These are phyloP conservation scores for Heliconius hermathena DNA, from an alignment of 1,140 invertebrate species.

Conservation along the genomic window DNA sequence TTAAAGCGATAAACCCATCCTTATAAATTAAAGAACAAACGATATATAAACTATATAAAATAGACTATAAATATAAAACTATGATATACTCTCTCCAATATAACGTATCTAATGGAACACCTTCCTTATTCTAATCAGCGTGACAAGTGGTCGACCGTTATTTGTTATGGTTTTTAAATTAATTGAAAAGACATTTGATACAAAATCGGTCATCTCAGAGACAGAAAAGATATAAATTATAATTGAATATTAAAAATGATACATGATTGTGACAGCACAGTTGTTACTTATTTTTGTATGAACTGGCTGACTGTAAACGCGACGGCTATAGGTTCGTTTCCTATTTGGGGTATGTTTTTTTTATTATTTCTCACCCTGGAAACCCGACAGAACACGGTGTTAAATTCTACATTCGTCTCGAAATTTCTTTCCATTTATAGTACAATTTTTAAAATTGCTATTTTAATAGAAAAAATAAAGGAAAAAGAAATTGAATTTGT, in stretches of 20 bases:
- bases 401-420: too few relatives aligned
- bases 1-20: neutral
- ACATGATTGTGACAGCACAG: neutral
- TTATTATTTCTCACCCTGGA: too few relatives aligned
- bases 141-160: neutral
- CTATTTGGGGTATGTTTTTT: too few relatives aligned
- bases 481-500: neutral
- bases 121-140: constrained; percentile 9
- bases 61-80: neutral
- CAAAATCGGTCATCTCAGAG: neutral
- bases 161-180: constrained; percentile 1
- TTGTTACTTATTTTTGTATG: too few relatives aligned
- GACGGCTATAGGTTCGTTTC: too few relatives aligned
- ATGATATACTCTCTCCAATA: neutral
- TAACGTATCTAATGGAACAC: neutral
- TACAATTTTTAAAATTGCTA: too few relatives aligned
- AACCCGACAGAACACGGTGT: too few relatives aligned
- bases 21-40: neutral
- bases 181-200: neutral
- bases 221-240: neutral
- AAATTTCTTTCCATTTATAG: too few relatives aligned
- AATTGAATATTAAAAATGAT: neutral
- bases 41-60: neutral
- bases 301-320: too few relatives aligned
- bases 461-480: too few relatives aligned